Percentiles rank a stretch among this genome's conserved stretches.
Conservation (phyloP, 1,140 invertebrate genomes). For the Ctenoplectra terminalis region DNA sequence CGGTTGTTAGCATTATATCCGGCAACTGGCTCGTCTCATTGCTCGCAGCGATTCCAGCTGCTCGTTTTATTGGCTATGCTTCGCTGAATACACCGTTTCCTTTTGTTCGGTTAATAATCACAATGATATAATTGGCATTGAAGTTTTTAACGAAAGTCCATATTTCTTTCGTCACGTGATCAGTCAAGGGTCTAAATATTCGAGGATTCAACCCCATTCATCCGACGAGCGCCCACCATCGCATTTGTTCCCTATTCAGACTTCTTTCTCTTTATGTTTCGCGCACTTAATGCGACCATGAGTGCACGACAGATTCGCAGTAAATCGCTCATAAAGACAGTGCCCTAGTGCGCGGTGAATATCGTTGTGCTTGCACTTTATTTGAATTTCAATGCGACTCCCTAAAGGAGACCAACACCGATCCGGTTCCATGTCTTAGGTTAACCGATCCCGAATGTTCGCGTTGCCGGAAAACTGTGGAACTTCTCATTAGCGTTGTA, state of each 20-base stretch:
- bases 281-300: constrained; percentile 17
- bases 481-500: constrained; percentile 44
- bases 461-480: constrained; percentile 10
- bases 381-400: constrained; percentile 50
- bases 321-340: constrained; percentile 62
- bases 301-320: constrained; percentile 25
- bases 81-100: not conserved
- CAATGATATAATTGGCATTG: constrained; percentile 50
- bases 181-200: constrained; percentile 21
- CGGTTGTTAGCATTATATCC: constrained; percentile 16
- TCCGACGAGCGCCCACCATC: not conserved
- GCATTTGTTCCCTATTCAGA: constrained; percentile 29
- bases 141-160: constrained; percentile 10
- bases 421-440: too few species aligned
- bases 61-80: not conserved
- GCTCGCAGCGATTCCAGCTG: not conserved
- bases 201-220: constrained; percentile 45
- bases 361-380: constrained; percentile 43
- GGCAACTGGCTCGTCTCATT: constrained; percentile 10
- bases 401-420: not conserved
- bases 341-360: constrained; percentile 5
- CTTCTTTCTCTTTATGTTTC: constrained; percentile 12
- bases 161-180: constrained; percentile 19
- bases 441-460: constrained; percentile 36
- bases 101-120: constrained; percentile 47